Conservation (phyloP, 2,888 invertebrate species). For the Archips crataeganus region DNA sequence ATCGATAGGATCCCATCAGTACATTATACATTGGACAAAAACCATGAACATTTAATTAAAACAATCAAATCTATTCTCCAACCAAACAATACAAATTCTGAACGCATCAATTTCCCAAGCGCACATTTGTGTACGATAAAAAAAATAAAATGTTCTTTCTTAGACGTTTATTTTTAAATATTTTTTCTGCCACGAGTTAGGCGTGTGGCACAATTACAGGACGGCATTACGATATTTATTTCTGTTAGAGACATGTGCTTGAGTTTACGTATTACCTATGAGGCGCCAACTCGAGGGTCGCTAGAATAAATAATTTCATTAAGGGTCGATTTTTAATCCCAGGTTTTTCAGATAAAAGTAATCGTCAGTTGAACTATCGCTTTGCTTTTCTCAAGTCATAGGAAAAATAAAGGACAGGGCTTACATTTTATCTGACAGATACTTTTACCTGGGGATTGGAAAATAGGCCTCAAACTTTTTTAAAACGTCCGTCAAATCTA, state of each 20-base stretch:
- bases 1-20: too few relatives aligned
- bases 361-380: too few relatives aligned
- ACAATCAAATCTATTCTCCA: not conserved
- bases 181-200: conserved; percentile 65
- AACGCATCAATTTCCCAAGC: conserved; percentile 2
- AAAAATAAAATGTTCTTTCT: conserved; percentile 65
- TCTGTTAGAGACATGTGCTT: conserved; percentile 78
- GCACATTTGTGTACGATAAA: conserved; percentile 40
- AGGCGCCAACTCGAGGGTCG: conserved; percentile 53
- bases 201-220: conserved; percentile 82
- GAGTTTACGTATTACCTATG: conserved; percentile 55
- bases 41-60: too few relatives aligned
- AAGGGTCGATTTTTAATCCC: too few relatives aligned
- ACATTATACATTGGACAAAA: too few relatives aligned
- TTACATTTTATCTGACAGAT: too few relatives aligned
- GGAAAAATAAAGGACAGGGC: too few relatives aligned
- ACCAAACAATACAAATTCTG: not conserved
- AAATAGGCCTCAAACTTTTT: too few relatives aligned
- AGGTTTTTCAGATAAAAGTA: too few relatives aligned
- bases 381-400: too few relatives aligned
- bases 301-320: conserved; percentile 32
- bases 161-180: conserved; percentile 79
- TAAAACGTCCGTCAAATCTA: too few relatives aligned
- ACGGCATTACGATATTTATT: conserved; percentile 81
- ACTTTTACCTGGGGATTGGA: too few relatives aligned